phyloP scores from a whole-genome alignment of 2,113 vertebrate genomes.

The Pollimyrus isidori region DNA sequence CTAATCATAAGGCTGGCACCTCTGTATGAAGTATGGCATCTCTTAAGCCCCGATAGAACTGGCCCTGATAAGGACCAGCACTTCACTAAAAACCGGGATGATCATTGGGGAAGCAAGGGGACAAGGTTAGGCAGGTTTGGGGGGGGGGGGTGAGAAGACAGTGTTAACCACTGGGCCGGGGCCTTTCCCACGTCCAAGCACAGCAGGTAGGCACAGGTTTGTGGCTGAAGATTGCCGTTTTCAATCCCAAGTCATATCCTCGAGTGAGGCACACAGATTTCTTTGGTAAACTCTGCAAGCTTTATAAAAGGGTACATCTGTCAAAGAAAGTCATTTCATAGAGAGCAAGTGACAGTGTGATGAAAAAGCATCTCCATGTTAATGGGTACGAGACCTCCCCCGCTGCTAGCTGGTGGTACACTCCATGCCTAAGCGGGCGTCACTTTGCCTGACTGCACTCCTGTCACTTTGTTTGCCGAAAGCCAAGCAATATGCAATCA shows the following conservation, averaged over 20 bases:
- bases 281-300: background rate
- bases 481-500: conserved; percentile 28
- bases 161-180: background rate
- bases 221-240: background rate
- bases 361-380: background rate
- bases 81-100: background rate
- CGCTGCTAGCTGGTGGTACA: background rate
- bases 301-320: background rate
- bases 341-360: background rate
- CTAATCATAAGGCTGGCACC: background rate
- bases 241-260: background rate
- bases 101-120: background rate
- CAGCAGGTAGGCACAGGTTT: background rate
- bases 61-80: background rate
- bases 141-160: background rate
- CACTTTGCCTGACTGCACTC: background rate
- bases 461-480: conserved; percentile 19
- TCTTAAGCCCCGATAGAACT: background rate
- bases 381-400: background rate
- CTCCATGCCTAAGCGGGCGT: background rate
- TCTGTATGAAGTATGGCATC: background rate
- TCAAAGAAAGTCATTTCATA: background rate
- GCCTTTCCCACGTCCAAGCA: background rate
- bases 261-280: background rate
- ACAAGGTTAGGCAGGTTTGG: background rate